A percentile compares a stretch with the other conserved stretches of the same genome.
These are phyloP conservation scores for Apoderus coryli DNA, from an alignment of 2,888 invertebrate genomes.

Conservation along the genomic window DNA sequence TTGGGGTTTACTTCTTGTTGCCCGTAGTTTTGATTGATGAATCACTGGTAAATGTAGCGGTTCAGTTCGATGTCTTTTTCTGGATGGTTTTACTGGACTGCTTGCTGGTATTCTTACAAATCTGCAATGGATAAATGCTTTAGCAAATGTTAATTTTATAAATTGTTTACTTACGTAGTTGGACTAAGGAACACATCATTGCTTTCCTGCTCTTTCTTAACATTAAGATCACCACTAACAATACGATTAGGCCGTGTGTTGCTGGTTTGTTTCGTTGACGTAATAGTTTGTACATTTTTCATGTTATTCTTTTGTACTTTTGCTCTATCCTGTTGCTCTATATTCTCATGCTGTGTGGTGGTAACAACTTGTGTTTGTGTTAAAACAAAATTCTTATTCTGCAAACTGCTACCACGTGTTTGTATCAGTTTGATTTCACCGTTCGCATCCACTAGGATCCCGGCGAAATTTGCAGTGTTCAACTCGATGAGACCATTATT, in stretches of 20 bases:
- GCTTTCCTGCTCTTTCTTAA: constrained; percentile 50
- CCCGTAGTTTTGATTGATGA: constrained; percentile 38
- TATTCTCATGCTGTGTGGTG: constrained; percentile 8
- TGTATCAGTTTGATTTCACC: constrained; percentile 48
- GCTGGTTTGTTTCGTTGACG: constrained; percentile 27
- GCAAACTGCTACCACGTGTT: constrained; percentile 35
- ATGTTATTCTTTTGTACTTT: constrained; percentile 24
- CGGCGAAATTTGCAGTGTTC: constrained; percentile 39
- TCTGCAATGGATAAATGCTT: too few relatives aligned
- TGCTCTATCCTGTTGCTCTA: constrained; percentile 23
- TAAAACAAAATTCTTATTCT: constrained; percentile 31
- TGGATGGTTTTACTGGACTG: constrained; percentile 48
- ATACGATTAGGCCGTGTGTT: constrained; percentile 27
- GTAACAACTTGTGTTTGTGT: constrained; percentile 25
- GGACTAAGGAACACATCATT: constrained; percentile 71
- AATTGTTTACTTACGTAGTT: constrained; percentile 35
- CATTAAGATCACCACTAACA: too few relatives aligned
- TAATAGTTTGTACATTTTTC: constrained; percentile 24
- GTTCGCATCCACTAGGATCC: constrained; percentile 44
- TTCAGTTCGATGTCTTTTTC: constrained; percentile 50
- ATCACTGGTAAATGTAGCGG: constrained; percentile 36
- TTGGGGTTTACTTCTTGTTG: constrained; percentile 34
- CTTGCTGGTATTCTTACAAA: constrained; percentile 47
- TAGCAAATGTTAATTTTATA: too few relatives aligned
- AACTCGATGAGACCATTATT: constrained; percentile 40